Percentiles rank a stretch among this genome's conserved stretches.
Conservation (phyloP, 1,140 invertebrate genomes). For the Eubasilissa regina region DNA sequence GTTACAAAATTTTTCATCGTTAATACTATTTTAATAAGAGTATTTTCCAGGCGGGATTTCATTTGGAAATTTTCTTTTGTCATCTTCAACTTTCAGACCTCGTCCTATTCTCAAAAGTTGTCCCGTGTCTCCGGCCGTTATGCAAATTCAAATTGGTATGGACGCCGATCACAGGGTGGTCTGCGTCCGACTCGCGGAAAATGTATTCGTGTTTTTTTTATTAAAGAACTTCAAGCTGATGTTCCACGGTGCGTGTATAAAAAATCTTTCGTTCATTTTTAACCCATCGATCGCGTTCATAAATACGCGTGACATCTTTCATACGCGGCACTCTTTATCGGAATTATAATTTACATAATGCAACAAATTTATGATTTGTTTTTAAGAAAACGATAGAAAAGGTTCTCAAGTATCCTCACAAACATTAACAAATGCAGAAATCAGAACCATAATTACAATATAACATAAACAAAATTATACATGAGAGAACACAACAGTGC, state of each 20-base stretch:
- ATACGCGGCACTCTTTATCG: too few relatives aligned
- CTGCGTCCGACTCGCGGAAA: not conserved
- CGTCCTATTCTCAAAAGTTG: not conserved
- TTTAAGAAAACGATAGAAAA: too few relatives aligned
- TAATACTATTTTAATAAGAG: constrained; percentile 25
- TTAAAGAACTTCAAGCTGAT: not conserved
- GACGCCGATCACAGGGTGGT: constrained; percentile 2
- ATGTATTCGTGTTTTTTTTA: not conserved
- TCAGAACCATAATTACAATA: too few relatives aligned
- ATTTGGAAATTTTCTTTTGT: constrained; percentile 42
- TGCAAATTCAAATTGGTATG: constrained; percentile 25
- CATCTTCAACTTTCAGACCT: constrained; percentile 27
- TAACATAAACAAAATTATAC: too few relatives aligned
- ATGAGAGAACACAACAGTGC: too few relatives aligned
- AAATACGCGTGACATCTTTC: too few relatives aligned
- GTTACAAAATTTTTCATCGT: constrained; percentile 24
- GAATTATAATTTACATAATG: too few relatives aligned
- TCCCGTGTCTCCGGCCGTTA: not conserved
- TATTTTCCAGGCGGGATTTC: constrained; percentile 25
- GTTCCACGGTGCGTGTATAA: too few relatives aligned
- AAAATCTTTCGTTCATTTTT: not conserved
- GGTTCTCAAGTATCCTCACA: too few relatives aligned
- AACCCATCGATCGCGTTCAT: too few relatives aligned
- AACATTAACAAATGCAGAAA: too few relatives aligned
- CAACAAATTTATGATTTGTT: too few relatives aligned